These are phyloP conservation scores for Xiphophorus couchianus DNA, from an alignment of 2,113 vertebrate genomes.

Conservation along the genomic window DNA sequence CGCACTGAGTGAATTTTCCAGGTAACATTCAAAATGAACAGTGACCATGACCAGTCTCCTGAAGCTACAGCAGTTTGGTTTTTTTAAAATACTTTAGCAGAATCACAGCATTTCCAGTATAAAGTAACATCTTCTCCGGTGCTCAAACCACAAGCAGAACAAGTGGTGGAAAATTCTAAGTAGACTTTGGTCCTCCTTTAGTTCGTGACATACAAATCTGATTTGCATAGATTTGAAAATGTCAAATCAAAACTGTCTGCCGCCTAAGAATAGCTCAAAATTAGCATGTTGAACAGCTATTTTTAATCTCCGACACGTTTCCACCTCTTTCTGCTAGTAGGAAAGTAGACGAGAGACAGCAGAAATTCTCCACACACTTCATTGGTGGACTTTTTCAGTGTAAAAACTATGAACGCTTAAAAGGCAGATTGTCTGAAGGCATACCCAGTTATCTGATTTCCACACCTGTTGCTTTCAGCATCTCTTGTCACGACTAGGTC, in stretches of 20 bases:
- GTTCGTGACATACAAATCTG: slow-evolving; percentile 39
- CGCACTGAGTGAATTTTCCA: slow-evolving; percentile 34
- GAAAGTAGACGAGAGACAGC: neutral
- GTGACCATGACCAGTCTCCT: slow-evolving; percentile 1
- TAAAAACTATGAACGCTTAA: slow-evolving; percentile 12
- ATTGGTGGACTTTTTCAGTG: neutral
- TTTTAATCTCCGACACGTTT: neutral
- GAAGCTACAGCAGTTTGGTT: neutral
- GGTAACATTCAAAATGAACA: slow-evolving; percentile 48
- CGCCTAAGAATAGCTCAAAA: neutral
- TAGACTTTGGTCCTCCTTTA: slow-evolving; percentile 2
- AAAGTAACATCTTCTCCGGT: slow-evolving; percentile 21
- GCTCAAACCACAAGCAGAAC: slow-evolving; percentile 30
- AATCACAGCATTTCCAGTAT: slow-evolving; percentile 36
- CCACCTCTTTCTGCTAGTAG: neutral
- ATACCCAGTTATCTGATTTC: slow-evolving; percentile 2
- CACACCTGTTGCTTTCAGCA: neutral
- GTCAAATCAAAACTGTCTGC: slow-evolving; percentile 15
- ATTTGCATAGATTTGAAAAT: slow-evolving; percentile 55
- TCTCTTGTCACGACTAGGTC: neutral
- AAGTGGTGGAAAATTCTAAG: slow-evolving; percentile 16
- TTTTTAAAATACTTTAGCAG: slow-evolving; percentile 14
- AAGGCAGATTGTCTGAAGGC: slow-evolving; percentile 42
- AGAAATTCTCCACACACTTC: neutral
- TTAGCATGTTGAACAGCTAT: neutral